Percentiles rank a stretch among this genome's conserved stretches.
Evolutionary conservation across 2,888 invertebrate genomes (phyloP).

Genomic region (Calameuta filiformis): DNA sequence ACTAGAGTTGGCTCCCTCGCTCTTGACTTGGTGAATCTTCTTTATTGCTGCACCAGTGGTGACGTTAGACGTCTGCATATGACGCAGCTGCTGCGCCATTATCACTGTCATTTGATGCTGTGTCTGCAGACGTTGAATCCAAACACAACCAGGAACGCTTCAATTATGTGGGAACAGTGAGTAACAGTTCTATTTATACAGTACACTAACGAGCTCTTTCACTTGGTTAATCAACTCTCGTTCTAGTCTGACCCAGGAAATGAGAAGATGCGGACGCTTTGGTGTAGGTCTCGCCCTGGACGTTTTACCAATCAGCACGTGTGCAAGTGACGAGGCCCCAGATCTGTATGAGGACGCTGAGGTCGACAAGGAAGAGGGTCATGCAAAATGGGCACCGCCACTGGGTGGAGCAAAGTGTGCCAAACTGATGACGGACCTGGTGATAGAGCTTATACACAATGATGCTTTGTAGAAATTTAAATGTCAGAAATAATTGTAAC

Average conservation of each 20-base stretch:
- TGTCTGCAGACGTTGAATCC: constrained; percentile 70
- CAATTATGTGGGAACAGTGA: constrained; percentile 71
- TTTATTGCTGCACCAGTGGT: constrained; percentile 76
- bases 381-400: constrained; percentile 66
- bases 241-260: constrained; percentile 69
- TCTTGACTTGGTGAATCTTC: constrained; percentile 74
- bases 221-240: neutral
- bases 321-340: constrained; percentile 78
- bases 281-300: constrained; percentile 78
- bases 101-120: constrained; percentile 71
- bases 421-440: constrained; percentile 76
- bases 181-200: constrained; percentile 37
- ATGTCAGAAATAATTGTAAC: neutral
- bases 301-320: constrained; percentile 78
- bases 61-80: constrained; percentile 72
- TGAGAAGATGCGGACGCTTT: constrained; percentile 73
- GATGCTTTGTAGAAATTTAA: constrained; percentile 67
- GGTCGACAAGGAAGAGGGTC: constrained; percentile 36
- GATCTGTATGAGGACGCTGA: constrained; percentile 70
- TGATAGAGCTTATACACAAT: constrained; percentile 75
- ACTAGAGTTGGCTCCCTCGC: constrained; percentile 78
- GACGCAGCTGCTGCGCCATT: constrained; percentile 71
- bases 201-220: neutral
- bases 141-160: constrained; percentile 62
- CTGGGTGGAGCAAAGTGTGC: constrained; percentile 71